Evolutionary conservation across 1,140 invertebrate genomes (phyloP), one percentile per base, ranked within the genome.

Genomic region (Leptopilina clavipes): DNA sequence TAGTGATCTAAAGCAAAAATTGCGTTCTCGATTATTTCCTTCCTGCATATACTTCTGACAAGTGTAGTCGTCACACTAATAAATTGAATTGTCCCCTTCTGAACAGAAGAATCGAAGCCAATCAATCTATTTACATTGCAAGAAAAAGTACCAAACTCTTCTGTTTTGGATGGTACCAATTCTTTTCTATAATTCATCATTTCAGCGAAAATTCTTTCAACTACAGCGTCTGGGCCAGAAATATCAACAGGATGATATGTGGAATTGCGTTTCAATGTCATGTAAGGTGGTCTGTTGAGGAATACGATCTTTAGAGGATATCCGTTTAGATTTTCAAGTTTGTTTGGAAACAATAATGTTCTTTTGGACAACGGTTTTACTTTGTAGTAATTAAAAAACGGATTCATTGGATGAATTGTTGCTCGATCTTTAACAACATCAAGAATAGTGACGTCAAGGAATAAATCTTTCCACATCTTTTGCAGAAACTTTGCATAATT

Each of bases 21-120:
- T 37, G 48, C 22, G 12, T 71, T 71, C 6, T 71, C 91, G 91
- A 76, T 86, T 85, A 76, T 73, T 87, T 82, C 81, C 79, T 37
- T 90, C n/a, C 76, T 70, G 65, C 75, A 25, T 45, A 75, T 65
- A 45, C 73, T 19, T 19, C 14, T 18, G 12, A 31, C 0, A 14
- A 3, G 1, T 14, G 14, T 0, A 45, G 2, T 10, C 11, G 44
- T 10, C 1, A n/a, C 48, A 52, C 3, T 6, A 7, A 52, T 17
- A 65, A 70, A 52, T n/a, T 9, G 22, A 1, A 17, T 31, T 52
- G 1, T 52, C 25, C 19, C 22, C 11, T 70, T 22, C 18, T 12
- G 11, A 74, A 17, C 74, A 74, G 59, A n/a, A 9, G 40, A 7
- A 17, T 31, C 5, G 25, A 52, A 52, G 5, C 48, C 48, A 7